Evolutionary conservation across 2,888 invertebrate genomes (phyloP).

Genomic region (Pyrrhia umbra): DNA sequence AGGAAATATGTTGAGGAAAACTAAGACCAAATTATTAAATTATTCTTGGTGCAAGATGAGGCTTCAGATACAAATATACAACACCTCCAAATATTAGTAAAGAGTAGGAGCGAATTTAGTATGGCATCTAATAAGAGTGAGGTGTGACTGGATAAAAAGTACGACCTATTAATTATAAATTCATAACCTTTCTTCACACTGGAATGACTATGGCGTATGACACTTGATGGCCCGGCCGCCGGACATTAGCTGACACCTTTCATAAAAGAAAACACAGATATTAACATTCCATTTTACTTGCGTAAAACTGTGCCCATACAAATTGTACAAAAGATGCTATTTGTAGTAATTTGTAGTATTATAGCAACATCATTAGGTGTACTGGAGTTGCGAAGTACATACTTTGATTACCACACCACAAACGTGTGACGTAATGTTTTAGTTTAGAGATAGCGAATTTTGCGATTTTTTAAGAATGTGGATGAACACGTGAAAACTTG

Average conservation of each 20-base stretch:
- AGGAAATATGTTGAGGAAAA: background rate
- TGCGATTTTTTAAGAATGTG: no score
- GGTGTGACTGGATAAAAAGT: no score
- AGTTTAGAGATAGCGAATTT: background rate
- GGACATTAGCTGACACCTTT: background rate
- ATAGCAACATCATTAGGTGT: conserved; percentile 5
- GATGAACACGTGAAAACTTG: no score
- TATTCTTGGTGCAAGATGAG: no score
- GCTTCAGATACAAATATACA: no score
- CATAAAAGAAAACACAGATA: background rate
- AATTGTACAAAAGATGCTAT: conserved; percentile 36
- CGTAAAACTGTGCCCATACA: conserved; percentile 3
- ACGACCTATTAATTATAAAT: no score
- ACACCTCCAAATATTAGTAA: no score
- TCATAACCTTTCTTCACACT: no score
- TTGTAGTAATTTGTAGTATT: conserved; percentile 16
- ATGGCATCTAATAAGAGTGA: no score
- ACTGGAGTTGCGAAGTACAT: background rate
- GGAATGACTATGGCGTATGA: no score
- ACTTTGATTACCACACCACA: background rate
- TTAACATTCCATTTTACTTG: background rate
- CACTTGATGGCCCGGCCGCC: no score
- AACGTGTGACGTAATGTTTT: background rate
- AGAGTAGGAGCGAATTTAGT: no score
- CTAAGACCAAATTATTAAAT: background rate